Percentiles rank a stretch among this genome's conserved stretches.
phyloP scores from a whole-genome alignment of 2,797 vertebrate species.

The Nannoperca australis region DNA sequence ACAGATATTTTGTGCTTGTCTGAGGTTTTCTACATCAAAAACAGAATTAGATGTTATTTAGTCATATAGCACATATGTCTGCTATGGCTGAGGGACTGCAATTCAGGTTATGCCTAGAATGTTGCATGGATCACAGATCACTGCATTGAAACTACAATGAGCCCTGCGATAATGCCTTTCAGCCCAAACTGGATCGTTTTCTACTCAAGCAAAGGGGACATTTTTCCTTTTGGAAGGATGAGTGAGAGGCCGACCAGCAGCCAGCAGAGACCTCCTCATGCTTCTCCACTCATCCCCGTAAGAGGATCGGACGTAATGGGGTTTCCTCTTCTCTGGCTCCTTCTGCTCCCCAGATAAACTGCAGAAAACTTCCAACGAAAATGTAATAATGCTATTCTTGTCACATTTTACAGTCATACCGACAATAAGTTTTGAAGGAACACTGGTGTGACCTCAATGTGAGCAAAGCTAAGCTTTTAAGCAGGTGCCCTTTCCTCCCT shows the following conservation, averaged over 20 bases:
- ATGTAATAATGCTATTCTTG: slow-evolving; percentile 58
- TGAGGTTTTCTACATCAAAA: slow-evolving; percentile 29
- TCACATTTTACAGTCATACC: slow-evolving; percentile 67
- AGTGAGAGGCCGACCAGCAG: slow-evolving; percentile 65
- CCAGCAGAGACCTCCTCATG: slow-evolving; percentile 69
- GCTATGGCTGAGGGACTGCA: slow-evolving; percentile 41
- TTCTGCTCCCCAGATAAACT: slow-evolving; percentile 73
- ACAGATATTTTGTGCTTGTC: slow-evolving; percentile 19
- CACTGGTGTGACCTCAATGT: slow-evolving; percentile 63
- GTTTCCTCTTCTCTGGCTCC: slow-evolving; percentile 72
- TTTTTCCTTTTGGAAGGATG: slow-evolving; percentile 59
- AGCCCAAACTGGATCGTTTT: slow-evolving; percentile 41
- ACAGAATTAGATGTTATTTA: slow-evolving; percentile 30
- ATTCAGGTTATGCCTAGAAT: slow-evolving; percentile 37
- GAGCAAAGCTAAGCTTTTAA: slow-evolving; percentile 66
- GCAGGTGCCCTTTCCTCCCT: slow-evolving; percentile 40
- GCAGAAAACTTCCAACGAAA: slow-evolving; percentile 66
- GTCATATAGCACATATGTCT: slow-evolving; percentile 32
- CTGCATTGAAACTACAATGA: slow-evolving; percentile 49
- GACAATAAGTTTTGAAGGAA: slow-evolving; percentile 53
- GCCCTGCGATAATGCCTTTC: slow-evolving; percentile 51
- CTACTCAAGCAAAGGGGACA: slow-evolving; percentile 49
- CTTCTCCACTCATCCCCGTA: slow-evolving; percentile 76
- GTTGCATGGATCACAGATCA: slow-evolving; percentile 55
- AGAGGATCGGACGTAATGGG: slow-evolving; percentile 83